These are phyloP conservation scores for Phocoena sinus DNA, from an alignment of 2,113 vertebrate species.

Conservation along the genomic window DNA sequence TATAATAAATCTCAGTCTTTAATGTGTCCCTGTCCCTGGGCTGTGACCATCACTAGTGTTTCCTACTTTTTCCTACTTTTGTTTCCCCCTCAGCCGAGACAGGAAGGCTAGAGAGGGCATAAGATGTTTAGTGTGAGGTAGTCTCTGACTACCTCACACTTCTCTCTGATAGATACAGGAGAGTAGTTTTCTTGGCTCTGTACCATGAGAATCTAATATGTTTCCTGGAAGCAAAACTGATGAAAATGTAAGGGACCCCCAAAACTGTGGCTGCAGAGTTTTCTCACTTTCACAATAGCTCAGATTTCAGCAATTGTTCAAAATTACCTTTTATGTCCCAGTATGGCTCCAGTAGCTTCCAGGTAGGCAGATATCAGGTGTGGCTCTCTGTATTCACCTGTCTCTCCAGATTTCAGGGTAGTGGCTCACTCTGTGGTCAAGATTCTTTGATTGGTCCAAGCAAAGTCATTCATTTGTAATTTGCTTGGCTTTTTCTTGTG, in stretches of 20 bases:
- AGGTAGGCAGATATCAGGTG: not conserved
- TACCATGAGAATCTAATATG: fast-evolving
- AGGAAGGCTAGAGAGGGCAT: not conserved
- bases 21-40: too few species aligned
- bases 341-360: fast-evolving
- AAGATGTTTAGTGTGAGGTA: not conserved
- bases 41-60: not conserved
- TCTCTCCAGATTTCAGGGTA: not conserved
- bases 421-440: fast-evolving
- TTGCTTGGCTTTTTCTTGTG: not conserved
- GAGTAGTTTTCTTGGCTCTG: not conserved
- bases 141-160: not conserved
- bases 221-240: not conserved
- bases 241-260: too few species aligned
- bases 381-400: not conserved
- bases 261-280: not conserved
- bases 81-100: not conserved
- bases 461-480: not conserved
- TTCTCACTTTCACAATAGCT: not conserved
- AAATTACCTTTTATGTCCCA: not conserved
- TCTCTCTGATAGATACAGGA: not conserved
- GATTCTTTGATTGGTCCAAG: not conserved
- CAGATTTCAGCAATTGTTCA: not conserved
- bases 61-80: not conserved
- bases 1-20: not conserved